Evolutionary conservation across 2,888 invertebrate species (phyloP).

Genomic region (Agrochola lota): DNA sequence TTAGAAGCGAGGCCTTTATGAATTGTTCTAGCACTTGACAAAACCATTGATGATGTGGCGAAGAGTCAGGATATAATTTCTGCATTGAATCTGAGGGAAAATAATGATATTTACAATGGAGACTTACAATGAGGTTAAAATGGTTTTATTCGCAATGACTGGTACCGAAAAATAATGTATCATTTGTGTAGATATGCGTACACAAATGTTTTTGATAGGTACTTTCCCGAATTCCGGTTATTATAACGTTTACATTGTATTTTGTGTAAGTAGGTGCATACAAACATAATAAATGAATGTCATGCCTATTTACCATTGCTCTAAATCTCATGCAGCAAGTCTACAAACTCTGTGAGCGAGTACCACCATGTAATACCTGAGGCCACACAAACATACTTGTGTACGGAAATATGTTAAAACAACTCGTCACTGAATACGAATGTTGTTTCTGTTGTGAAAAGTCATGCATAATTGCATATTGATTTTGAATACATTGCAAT

Average conservation of each 20-base stretch:
- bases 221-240: background rate
- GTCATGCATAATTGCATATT: background rate
- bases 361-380: background rate
- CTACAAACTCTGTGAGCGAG: background rate
- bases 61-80: background rate
- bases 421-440: background rate
- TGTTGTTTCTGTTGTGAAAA: background rate
- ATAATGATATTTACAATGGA: background rate
- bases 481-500: background rate
- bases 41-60: background rate
- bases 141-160: background rate
- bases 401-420: background rate
- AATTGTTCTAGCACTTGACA: conserved; percentile 14
- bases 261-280: background rate
- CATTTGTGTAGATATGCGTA: background rate
- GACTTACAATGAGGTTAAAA: background rate
- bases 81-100: background rate
- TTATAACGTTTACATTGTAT: background rate
- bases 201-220: background rate
- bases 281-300: background rate
- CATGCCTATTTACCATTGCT: background rate
- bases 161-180: background rate
- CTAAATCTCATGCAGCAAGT: background rate
- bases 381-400: background rate
- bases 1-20: conserved; percentile 32